Conservation (phyloP, 2,797 vertebrate genomes). For the Phataginus tricuspis region DNA sequence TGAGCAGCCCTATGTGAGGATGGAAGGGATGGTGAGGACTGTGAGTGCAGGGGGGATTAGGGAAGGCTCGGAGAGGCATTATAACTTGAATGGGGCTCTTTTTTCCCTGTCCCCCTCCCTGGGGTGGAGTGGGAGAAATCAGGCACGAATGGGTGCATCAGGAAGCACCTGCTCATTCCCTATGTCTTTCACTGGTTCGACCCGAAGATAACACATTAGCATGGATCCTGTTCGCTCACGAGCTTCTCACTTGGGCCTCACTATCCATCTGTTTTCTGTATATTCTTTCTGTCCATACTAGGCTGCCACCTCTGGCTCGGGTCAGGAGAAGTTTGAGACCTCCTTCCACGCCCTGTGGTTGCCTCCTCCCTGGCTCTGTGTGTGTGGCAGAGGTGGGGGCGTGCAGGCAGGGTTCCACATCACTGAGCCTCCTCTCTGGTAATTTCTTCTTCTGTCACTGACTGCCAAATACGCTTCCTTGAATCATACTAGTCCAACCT, state of each 20-base stretch:
- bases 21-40: background rate
- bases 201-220: background rate
- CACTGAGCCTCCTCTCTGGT: background rate
- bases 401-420: background rate
- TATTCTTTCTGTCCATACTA: background rate
- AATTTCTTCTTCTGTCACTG: background rate
- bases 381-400: rapidly evolving
- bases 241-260: background rate
- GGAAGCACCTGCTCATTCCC: background rate
- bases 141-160: background rate
- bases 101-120: background rate
- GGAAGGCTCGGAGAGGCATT: background rate
- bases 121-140: background rate
- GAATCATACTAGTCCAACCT: background rate
- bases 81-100: background rate
- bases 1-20: background rate
- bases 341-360: background rate
- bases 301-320: background rate
- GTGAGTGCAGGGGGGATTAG: too few species aligned
- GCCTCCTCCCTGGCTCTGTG: background rate
- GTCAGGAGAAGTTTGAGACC: background rate
- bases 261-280: constrained; percentile 30
- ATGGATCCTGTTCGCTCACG: background rate
- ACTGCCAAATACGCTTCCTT: background rate
- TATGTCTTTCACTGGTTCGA: background rate